phyloP scores from a whole-genome alignment of 64 coral and sea anemone genomes.

The Stichodactyla helianthus region DNA sequence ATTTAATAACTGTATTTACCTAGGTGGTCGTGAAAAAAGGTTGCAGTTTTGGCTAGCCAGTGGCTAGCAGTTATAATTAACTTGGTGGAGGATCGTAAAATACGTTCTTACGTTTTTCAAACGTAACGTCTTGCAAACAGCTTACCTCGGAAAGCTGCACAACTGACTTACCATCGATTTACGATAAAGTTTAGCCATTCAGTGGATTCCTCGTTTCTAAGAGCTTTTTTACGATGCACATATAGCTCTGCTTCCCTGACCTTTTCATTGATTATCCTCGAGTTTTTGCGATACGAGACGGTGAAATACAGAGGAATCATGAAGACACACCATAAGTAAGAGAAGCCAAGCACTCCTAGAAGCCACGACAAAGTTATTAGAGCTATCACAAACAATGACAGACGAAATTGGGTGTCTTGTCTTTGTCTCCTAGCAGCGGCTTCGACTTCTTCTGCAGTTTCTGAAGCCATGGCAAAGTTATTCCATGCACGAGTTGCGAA shows the following conservation, averaged over 20 bases:
- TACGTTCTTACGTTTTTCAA: too few relatives aligned
- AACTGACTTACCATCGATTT: constrained; percentile 75
- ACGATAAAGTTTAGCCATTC: constrained; percentile 94
- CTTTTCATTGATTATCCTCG: constrained; percentile 50
- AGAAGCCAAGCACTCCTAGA: constrained; percentile 68
- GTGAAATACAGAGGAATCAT: constrained; percentile 82
- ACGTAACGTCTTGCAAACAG: background rate
- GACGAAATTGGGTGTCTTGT: constrained; percentile 61
- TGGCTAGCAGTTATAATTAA: too few relatives aligned
- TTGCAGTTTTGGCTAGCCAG: too few relatives aligned
- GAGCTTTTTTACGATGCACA: constrained; percentile 77
- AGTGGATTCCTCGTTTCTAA: constrained; percentile 80
- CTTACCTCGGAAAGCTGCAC: background rate
- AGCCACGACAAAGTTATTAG: constrained; percentile 58
- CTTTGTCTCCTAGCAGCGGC: constrained; percentile 56
- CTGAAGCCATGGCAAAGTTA: constrained; percentile 7
- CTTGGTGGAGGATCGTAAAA: too few relatives aligned
- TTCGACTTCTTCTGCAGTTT: constrained; percentile 46
- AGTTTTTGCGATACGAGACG: constrained; percentile 79
- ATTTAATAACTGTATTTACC: too few relatives aligned
- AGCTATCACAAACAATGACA: constrained; percentile 69
- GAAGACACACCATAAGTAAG: constrained; percentile 64
- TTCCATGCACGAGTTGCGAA: background rate
- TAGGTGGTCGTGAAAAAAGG: too few relatives aligned
- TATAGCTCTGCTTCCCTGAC: constrained; percentile 77